Evolutionary conservation across 2,113 vertebrate species (phyloP).

Genomic region (Aegypius monachus): DNA sequence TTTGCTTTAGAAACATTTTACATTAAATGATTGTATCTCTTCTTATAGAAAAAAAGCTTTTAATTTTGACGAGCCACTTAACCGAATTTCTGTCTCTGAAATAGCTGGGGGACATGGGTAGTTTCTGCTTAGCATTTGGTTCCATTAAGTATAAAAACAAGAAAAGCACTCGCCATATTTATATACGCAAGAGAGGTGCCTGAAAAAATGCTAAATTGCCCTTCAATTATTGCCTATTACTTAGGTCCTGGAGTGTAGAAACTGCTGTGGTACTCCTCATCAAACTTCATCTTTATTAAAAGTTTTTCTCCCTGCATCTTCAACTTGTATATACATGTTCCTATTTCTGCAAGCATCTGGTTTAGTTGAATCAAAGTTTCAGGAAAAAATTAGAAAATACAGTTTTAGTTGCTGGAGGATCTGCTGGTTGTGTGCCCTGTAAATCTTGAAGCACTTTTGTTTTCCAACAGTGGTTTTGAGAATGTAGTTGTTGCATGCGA

Average conservation of each 20-base stretch:
- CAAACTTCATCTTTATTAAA: background rate
- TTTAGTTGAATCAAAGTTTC: background rate
- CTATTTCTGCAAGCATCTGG: background rate
- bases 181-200: rapidly evolving
- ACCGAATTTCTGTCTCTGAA: background rate
- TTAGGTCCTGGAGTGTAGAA: background rate
- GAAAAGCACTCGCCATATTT: background rate
- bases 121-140: background rate
- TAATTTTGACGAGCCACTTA: background rate
- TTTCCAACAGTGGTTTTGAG: background rate
- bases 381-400: background rate
- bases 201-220: background rate
- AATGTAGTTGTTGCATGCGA: background rate
- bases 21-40: background rate
- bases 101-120: background rate
- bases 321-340: background rate
- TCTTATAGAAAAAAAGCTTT: background rate
- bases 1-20: background rate
- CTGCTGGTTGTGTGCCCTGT: background rate
- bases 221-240: background rate
- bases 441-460: constrained; percentile 12
- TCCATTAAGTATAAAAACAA: background rate
- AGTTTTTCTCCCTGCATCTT: background rate
- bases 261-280: background rate
- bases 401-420: background rate